Conservation (phyloP, 2,888 invertebrate genomes). For the Muscina levida region DNA sequence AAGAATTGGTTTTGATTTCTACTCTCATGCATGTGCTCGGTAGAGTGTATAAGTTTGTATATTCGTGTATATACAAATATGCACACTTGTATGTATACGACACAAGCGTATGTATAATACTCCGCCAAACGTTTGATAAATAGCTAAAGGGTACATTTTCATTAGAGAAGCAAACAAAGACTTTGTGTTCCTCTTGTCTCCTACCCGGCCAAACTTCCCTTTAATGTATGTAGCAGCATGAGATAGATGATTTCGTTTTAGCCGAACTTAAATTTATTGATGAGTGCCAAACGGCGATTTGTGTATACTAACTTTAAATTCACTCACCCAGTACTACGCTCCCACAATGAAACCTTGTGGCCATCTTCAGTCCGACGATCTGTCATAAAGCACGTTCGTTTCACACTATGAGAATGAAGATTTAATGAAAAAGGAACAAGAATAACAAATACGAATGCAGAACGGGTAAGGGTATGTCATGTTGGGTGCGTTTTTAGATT, state of each 20-base stretch:
- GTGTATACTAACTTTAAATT: too few relatives aligned
- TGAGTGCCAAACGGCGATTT: not conserved
- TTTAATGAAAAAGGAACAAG: too few relatives aligned
- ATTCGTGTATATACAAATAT: not conserved
- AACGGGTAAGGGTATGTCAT: too few relatives aligned
- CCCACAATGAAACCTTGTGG: too few relatives aligned
- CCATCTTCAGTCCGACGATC: too few relatives aligned
- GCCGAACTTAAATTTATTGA: not conserved
- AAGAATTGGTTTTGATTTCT: conserved; percentile 29
- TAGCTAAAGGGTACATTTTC: conserved; percentile 23
- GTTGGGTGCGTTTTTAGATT: too few relatives aligned
- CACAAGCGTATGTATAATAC: conserved; percentile 29
- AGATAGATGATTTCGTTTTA: too few relatives aligned
- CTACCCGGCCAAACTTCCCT: not conserved
- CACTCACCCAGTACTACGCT: too few relatives aligned
- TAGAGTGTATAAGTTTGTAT: not conserved
- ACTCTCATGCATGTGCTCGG: conserved; percentile 12
- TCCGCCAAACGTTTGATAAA: conserved; percentile 27
- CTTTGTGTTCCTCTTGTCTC: conserved; percentile 13
- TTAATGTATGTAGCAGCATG: too few relatives aligned
- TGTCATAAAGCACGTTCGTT: too few relatives aligned
- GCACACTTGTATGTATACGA: conserved; percentile 7
- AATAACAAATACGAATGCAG: too few relatives aligned
- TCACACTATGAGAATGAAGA: too few relatives aligned
- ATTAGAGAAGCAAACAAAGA: conserved; percentile 28